Conservation (phyloP, 2,113 vertebrate species). For the Onychostruthus taczanowskii region DNA sequence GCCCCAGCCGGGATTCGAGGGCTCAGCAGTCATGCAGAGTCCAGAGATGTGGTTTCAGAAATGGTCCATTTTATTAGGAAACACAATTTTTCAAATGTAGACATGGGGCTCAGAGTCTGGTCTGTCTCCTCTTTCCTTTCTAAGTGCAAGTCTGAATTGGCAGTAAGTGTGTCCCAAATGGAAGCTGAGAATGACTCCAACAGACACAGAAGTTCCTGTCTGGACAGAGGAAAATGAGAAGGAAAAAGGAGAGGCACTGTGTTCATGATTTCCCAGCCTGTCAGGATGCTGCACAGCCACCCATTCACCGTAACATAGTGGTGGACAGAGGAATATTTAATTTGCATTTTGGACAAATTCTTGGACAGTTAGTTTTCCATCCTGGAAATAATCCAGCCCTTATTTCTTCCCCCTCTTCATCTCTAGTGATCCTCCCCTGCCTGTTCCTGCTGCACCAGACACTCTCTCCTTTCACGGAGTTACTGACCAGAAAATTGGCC, state of each 20-base stretch:
- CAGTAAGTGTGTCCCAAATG: not conserved
- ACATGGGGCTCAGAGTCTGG: not conserved
- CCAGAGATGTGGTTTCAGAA: not conserved
- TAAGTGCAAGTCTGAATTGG: not conserved
- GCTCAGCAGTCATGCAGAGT: not conserved
- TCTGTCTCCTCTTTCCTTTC: not conserved
- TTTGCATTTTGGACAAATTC: not conserved
- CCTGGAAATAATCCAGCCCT: constrained; percentile 2
- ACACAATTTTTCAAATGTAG: not conserved
- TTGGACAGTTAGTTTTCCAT: constrained; percentile 10
- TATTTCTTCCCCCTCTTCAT: not conserved
- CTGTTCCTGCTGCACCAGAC: not conserved
- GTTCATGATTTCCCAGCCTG: not conserved
- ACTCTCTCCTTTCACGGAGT: constrained; percentile 56
- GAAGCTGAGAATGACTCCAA: not conserved
- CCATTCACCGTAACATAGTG: not conserved
- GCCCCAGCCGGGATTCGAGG: not conserved
- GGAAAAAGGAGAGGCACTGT: not conserved
- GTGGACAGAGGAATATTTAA: not conserved
- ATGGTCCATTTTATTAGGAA: not conserved
- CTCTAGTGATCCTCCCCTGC: not conserved
- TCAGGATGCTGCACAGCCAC: constrained; percentile 2
- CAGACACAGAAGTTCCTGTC: not conserved
- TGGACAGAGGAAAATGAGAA: not conserved
- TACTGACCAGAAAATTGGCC: constrained; percentile 59